phyloP scores from a whole-genome alignment of 30 jellyfish, hydroid and myxozoan genomes.

The Aurelia sp. region DNA sequence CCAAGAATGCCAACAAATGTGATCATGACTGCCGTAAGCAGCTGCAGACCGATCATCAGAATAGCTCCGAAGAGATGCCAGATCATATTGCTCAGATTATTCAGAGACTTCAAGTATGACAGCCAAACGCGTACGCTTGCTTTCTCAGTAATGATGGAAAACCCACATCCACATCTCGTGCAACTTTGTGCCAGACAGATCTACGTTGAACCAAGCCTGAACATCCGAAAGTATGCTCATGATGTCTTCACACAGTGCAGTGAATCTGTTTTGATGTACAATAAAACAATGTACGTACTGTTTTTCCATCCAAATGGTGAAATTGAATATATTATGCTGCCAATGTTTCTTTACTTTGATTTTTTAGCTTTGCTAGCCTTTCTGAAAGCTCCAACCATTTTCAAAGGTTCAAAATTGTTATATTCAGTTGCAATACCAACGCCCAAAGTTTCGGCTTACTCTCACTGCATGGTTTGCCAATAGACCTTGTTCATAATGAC shows the following conservation, averaged over 20 bases:
- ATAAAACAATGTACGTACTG: conserved; percentile 27
- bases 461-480: too few species aligned
- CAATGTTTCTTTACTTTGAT: too few species aligned
- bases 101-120: conserved; percentile 59
- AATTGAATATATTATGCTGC: too few species aligned
- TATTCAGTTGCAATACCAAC: too few species aligned
- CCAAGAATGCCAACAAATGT: conserved; percentile 33
- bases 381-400: too few species aligned
- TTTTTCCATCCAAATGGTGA: neutral
- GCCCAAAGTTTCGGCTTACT: too few species aligned
- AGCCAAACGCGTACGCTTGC: conserved; percentile 66
- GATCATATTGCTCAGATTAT: conserved; percentile 40
- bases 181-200: conserved; percentile 59
- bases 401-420: too few species aligned
- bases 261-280: conserved; percentile 30
- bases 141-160: conserved; percentile 61
- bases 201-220: conserved; percentile 55
- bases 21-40: conserved; percentile 44
- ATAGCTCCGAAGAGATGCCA: conserved; percentile 54
- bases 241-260: conserved; percentile 43
- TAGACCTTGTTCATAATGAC: too few species aligned
- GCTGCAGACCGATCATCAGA: conserved; percentile 51
- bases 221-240: conserved; percentile 55
- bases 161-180: conserved; percentile 66
- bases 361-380: too few species aligned